A percentile compares a stretch with the other conserved stretches of the same genome.
phyloP scores from a whole-genome alignment of 2,797 vertebrate species.

The Arctocebus calabarensis region DNA sequence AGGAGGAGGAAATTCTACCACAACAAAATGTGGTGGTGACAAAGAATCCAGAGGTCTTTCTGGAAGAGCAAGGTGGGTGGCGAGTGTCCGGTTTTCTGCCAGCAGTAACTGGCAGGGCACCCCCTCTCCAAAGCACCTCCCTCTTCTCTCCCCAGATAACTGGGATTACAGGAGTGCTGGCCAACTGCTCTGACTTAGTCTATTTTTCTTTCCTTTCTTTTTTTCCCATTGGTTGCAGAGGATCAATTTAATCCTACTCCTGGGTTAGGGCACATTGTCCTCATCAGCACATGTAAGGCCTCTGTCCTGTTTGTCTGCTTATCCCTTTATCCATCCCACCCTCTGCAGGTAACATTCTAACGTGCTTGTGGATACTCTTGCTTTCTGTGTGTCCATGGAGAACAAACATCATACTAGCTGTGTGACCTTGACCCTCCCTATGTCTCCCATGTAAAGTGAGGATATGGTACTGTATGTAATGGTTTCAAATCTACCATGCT shows the following conservation, averaged over 20 bases:
- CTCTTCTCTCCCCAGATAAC: background rate
- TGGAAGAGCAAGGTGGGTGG: background rate
- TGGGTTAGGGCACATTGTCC: background rate
- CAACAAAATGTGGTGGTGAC: background rate
- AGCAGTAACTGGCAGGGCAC: no score
- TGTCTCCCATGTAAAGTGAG: background rate
- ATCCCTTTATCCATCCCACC: background rate
- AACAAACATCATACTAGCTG: background rate
- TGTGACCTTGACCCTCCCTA: fast-evolving
- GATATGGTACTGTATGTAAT: background rate
- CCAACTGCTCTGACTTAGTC: background rate
- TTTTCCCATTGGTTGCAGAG: background rate
- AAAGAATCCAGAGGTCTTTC: background rate
- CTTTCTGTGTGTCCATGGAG: background rate
- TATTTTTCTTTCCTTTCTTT: background rate
- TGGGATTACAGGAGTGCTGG: no score
- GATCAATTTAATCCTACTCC: background rate
- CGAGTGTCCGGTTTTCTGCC: background rate
- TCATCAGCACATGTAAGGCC: background rate
- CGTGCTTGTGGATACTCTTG: background rate
- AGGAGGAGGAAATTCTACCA: background rate
- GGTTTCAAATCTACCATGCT: background rate
- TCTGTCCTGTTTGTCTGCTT: background rate
- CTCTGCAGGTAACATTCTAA: background rate
- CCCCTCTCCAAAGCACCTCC: background rate